Base-by-base conservation (phyloP, 37 sponge, comb jelly and placozoan species). In the Crambe crambe region DNA sequence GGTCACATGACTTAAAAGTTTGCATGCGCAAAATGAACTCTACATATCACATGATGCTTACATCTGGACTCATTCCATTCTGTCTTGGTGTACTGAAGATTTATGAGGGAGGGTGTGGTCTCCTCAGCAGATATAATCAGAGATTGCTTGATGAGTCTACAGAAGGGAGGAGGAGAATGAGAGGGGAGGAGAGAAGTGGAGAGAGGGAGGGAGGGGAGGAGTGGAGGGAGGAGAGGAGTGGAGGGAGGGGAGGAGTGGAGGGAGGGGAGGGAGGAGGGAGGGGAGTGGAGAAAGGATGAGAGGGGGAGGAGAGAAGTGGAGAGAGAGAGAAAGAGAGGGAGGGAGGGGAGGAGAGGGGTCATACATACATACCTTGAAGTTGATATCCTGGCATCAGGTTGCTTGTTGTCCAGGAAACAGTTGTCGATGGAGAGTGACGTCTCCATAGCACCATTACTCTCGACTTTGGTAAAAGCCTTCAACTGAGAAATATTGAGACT, bases 401-500 rank as follows among this genome's bases (percentile, higher is more conserved):
- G 38, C 3, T 30, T 32, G 39, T 85, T 78, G 37, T 85, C 78
- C 59, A 85, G 44, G 6, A 59, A 31, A 62, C 71, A 77, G 78
- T 85, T 41, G 1, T 58, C 72, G 78, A 85, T 70, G 34, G 29
- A 21, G 2, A 77, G 22, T 23, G 59, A 35, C 0, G 62, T 69
- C 17, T 31, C 12, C 78, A 77, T 42, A 18, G 35, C 78, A 43
- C 85, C 85, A 77, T 77, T 77, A 61, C 58, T 75, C 47, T 62
- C 22, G 1, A 61, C 40, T 8, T 39, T 31, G n/a, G 42, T 32
- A 17, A 34, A 37, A 42, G 63, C 78, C 25, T 44, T 32, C 29
- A 85, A 77, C 41, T 59, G 17, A 12, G 70, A 21, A 0, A 85
- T 51, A 22, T 40, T 37, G 18, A 85, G 27, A 26, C 37, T 6